A percentile compares a stretch with the other conserved stretches of the same genome.
These are phyloP conservation scores for Eueides isabella DNA, from an alignment of 1,140 invertebrate genomes.

Conservation along the genomic window DNA sequence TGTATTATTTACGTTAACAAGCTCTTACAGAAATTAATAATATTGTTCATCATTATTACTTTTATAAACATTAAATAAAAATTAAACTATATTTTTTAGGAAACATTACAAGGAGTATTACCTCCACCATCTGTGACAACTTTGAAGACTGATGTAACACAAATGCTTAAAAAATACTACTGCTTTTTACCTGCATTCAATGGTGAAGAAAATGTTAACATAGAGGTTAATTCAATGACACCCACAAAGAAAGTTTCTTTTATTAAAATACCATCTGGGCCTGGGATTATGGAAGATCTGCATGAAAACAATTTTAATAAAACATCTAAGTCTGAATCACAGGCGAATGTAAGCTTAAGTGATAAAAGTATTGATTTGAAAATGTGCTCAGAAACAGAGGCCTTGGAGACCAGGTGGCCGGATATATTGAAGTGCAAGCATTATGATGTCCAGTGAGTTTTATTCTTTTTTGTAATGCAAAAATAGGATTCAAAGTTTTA, in stretches of 20 bases:
- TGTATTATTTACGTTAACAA: too few relatives aligned
- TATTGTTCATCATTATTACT: not conserved
- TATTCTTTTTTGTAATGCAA: not conserved
- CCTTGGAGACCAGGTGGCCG: constrained; percentile 78
- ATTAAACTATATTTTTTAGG: constrained; percentile 48
- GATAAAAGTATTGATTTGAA: constrained; percentile 65
- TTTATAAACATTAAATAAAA: not conserved
- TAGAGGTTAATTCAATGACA: constrained; percentile 59
- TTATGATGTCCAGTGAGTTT: constrained; percentile 86
- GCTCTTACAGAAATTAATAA: too few relatives aligned
- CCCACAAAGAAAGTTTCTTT: constrained; percentile 73
- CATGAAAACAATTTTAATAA: constrained; percentile 29
- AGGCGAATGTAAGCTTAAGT: constrained; percentile 66
- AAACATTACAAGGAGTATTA: constrained; percentile 83
- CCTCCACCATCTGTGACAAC: constrained; percentile 87
- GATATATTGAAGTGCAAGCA: constrained; percentile 82
- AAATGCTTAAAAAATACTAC: constrained; percentile 83
- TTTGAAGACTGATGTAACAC: constrained; percentile 83
- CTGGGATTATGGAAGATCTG: constrained; percentile 14
- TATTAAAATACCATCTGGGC: constrained; percentile 57
- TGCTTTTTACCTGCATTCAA: constrained; percentile 65
- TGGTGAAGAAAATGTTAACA: constrained; percentile 48
- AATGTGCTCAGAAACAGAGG: constrained; percentile 61
- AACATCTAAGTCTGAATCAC: constrained; percentile 35
- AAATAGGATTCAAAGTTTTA: too few relatives aligned